Conservation (phyloP, 1,140 invertebrate genomes). For the Nasonia longicornis region DNA sequence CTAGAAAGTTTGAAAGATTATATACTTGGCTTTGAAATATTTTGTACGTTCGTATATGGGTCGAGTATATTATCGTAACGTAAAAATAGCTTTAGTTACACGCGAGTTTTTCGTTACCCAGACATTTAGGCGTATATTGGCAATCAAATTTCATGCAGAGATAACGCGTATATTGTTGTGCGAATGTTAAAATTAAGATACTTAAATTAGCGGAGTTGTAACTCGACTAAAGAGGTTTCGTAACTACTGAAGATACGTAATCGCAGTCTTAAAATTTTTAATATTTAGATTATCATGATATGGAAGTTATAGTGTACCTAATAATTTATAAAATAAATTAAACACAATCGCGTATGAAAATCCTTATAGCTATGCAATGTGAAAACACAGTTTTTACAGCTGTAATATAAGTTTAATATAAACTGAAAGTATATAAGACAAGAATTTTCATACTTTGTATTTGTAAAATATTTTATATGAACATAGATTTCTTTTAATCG, state of each 20-base stretch:
- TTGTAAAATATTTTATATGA: slow-evolving; percentile 16
- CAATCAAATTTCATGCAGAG: slow-evolving; percentile 19
- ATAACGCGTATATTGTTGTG: not conserved
- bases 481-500: not conserved
- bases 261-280: not conserved
- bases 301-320: not conserved
- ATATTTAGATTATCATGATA: not conserved
- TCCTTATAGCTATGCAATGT: not conserved
- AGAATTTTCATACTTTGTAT: slow-evolving; percentile 8
- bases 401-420: slow-evolving; percentile 1
- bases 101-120: slow-evolving; percentile 5
- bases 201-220: not conserved
- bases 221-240: not conserved
- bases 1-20: slow-evolving; percentile 13
- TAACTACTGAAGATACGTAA: not conserved
- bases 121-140: slow-evolving; percentile 26
- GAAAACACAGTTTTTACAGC: not conserved
- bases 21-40: not conserved
- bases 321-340: not conserved
- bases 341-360: not conserved
- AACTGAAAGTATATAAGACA: slow-evolving; percentile 15
- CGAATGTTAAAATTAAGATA: not conserved
- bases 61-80: slow-evolving; percentile 5
- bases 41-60: slow-evolving; percentile 21
- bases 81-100: not conserved